Percentiles rank a stretch among this genome's conserved stretches.
Conservation (phyloP, 2,797 vertebrate genomes). For the Ciconia nigra region DNA sequence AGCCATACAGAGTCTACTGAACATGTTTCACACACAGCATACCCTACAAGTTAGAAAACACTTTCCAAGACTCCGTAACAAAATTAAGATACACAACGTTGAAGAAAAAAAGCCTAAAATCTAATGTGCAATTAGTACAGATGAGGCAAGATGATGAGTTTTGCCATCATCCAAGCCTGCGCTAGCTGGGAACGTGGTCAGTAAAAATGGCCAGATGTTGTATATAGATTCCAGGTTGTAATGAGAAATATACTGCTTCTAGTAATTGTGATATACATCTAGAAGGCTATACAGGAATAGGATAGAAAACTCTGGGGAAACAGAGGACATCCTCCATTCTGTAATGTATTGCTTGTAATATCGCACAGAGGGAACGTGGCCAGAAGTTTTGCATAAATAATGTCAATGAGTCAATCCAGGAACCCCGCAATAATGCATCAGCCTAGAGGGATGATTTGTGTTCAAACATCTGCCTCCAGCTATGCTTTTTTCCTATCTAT, state of each 20-base stretch:
- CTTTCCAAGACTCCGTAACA: neutral
- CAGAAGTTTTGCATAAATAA: slow-evolving; percentile 54
- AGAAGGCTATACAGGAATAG: neutral
- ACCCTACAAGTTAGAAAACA: neutral
- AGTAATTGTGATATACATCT: neutral
- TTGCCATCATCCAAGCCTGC: neutral
- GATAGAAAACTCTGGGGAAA: slow-evolving; percentile 1
- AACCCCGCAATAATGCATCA: neutral
- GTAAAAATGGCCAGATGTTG: neutral
- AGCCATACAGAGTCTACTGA: neutral
- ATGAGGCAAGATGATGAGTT: neutral
- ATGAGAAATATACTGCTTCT: neutral
- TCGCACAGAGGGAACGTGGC: neutral
- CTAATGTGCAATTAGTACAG: neutral
- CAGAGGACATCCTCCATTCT: neutral
- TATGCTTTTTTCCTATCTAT: neutral
- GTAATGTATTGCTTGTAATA: slow-evolving; percentile 18
- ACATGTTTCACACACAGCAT: neutral
- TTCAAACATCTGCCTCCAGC: slow-evolving; percentile 24
- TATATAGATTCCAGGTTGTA: neutral
- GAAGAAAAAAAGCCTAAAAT: neutral
- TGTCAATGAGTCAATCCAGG: slow-evolving; percentile 2
- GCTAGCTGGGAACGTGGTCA: neutral
- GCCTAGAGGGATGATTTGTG: slow-evolving; percentile 39
- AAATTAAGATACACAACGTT: neutral